A percentile compares a stretch with the other conserved stretches of the same genome.
These are phyloP conservation scores for Pyrocephalus nanus DNA, from an alignment of 2,797 vertebrate genomes.

Conservation along the genomic window DNA sequence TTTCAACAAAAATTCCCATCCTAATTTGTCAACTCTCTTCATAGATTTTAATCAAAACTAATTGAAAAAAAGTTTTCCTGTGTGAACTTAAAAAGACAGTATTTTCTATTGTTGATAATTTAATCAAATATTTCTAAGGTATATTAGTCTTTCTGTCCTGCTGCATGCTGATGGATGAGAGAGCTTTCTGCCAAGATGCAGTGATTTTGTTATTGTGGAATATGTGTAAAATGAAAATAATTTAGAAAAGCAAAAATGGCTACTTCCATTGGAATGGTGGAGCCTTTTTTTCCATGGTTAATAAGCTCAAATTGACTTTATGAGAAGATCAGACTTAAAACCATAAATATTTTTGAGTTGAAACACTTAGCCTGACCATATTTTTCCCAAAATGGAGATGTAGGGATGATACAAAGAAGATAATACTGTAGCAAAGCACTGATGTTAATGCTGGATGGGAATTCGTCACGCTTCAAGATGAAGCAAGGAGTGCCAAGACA, in stretches of 20 bases:
- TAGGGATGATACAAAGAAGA: neutral
- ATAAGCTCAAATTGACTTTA: neutral
- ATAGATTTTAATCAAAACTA: slow-evolving; percentile 28
- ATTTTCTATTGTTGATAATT: slow-evolving; percentile 16
- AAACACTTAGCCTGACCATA: neutral
- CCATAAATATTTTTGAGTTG: neutral
- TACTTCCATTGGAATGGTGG: neutral
- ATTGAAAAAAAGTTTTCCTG: neutral
- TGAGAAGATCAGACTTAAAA: neutral
- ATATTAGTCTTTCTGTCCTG: neutral
- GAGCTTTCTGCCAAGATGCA: neutral
- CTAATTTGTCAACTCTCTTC: neutral
- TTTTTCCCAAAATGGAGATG: neutral
- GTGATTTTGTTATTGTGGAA: neutral
- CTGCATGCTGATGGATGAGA: neutral
- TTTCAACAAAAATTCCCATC: neutral
- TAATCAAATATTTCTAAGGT: slow-evolving; percentile 32
- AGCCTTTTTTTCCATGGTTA: neutral
- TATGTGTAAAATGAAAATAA: neutral
- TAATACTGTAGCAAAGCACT: neutral
- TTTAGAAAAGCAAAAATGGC: neutral
- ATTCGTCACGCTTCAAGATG: neutral
- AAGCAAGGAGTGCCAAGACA: neutral
- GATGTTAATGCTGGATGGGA: neutral
- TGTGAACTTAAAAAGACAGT: neutral